Conservation (phyloP, 2,113 vertebrate genomes). For the Pangasianodon hypophthalmus region DNA sequence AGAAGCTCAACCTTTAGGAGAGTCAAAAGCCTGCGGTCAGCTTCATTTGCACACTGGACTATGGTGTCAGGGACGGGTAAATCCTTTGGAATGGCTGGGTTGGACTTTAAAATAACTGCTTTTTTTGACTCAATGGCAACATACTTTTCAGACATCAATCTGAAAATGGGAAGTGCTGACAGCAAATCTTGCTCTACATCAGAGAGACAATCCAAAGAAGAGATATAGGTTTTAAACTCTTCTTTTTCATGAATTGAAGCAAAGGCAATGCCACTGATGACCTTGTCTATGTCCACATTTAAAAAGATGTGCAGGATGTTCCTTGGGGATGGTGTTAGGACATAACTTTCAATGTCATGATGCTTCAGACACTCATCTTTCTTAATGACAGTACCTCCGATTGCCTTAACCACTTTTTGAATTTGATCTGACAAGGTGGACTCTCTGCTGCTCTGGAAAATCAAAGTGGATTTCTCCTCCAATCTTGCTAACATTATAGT, state of each 20-base stretch:
- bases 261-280: slow-evolving; percentile 57
- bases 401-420: slow-evolving; percentile 65
- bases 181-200: slow-evolving; percentile 63
- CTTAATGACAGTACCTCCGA: slow-evolving; percentile 74
- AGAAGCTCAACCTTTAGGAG: slow-evolving; percentile 66
- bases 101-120: slow-evolving; percentile 64
- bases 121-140: slow-evolving; percentile 60
- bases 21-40: slow-evolving; percentile 71
- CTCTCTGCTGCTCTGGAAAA: slow-evolving; percentile 71
- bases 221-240: slow-evolving; percentile 71
- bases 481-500: slow-evolving; percentile 69
- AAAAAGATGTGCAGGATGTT: slow-evolving; percentile 70
- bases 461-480: slow-evolving; percentile 65
- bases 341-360: slow-evolving; percentile 69
- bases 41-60: slow-evolving; percentile 75
- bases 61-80: slow-evolving; percentile 72
- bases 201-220: slow-evolving; percentile 65
- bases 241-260: slow-evolving; percentile 50
- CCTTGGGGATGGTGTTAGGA: slow-evolving; percentile 73
- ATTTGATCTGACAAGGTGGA: slow-evolving; percentile 66
- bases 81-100: slow-evolving; percentile 64
- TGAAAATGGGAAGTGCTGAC: slow-evolving; percentile 76
- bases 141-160: slow-evolving; percentile 63
- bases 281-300: slow-evolving; percentile 58
- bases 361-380: slow-evolving; percentile 71